Base-by-base conservation (phyloP, 2,888 invertebrate species). In the Sepioteuthis lessoniana region DNA sequence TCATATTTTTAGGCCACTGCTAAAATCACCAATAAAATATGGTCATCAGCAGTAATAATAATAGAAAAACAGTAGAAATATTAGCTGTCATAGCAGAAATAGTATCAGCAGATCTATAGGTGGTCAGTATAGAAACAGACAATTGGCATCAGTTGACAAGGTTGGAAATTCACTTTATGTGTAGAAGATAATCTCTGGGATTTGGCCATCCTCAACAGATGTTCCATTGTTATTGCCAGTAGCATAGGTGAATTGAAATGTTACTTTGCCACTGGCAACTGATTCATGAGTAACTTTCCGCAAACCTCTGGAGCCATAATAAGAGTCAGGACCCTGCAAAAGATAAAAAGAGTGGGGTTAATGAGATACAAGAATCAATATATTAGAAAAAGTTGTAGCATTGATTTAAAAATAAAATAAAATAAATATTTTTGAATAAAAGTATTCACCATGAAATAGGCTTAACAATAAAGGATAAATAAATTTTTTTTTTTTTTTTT, bases 191-290 rank as follows among this genome's bases (percentile, higher is more conserved):
- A 98, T 98, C 97, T 98, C 98, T 25, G 98, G 98, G 95, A 98
- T 98, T 97, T 98, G 98, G 93, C 98, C 98, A 97, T 98, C 98
- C 96, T 98, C 98, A 1, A 98, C 98, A 0, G 98, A 98, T 2
- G 98, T 98, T 0, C 98, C 98, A 96, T 98, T 98, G 97, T 98
- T 98, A 97, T 98, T 98, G 28, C 98, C 98, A n/a, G 98, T 98
- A 3, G 98, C 98, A 96, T 98, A 98, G 7, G 98, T 98, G 97
- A 98, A 98, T 96, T 98, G 98, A 97, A 98, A 98, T 10, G 98
- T 98, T 0, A 98, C 98, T 96, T 98, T 98, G n/a, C 98, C 98
- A n/a, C 98, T 98, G 94, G 98, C 98, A 95, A 98, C 98, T 95
- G 98, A 98, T 96, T 98, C 98, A 10, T 98, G 98, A 0, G 98